A percentile compares a stretch with the other conserved stretches of the same genome.
Evolutionary conservation across 2,797 vertebrate species (phyloP).

Genomic region (Limnodromus scolopaceus): DNA sequence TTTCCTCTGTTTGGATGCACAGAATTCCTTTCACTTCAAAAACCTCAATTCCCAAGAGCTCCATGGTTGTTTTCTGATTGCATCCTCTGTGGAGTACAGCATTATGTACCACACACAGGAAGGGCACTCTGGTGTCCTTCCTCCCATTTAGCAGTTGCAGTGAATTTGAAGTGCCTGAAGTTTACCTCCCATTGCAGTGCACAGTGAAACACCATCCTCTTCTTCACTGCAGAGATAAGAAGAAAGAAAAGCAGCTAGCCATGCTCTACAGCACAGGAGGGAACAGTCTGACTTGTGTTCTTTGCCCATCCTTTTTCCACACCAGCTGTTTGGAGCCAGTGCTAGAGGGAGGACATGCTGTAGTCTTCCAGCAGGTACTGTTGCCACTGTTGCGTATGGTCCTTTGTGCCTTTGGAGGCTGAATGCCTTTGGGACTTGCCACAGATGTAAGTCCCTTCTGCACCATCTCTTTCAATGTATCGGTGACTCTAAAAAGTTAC

Average conservation of each 20-base stretch:
- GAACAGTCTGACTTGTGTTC: background rate
- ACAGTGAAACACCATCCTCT: background rate
- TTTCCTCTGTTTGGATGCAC: background rate
- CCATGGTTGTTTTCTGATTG: background rate
- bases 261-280: background rate
- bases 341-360: background rate
- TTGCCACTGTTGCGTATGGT: background rate
- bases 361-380: background rate
- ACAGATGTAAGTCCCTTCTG: slow-evolving; percentile 27
- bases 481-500: background rate
- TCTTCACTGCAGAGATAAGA: background rate
- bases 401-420: background rate
- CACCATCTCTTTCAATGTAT: background rate
- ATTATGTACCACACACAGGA: background rate
- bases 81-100: background rate
- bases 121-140: background rate
- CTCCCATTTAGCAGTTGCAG: background rate
- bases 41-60: background rate
- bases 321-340: background rate
- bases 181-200: background rate
- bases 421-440: slow-evolving; percentile 5
- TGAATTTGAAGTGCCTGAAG: background rate
- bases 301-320: background rate
- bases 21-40: background rate
- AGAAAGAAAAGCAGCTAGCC: background rate